Conservation (phyloP, 2,113 vertebrate genomes). For the Ageneiosus marmoratus region DNA sequence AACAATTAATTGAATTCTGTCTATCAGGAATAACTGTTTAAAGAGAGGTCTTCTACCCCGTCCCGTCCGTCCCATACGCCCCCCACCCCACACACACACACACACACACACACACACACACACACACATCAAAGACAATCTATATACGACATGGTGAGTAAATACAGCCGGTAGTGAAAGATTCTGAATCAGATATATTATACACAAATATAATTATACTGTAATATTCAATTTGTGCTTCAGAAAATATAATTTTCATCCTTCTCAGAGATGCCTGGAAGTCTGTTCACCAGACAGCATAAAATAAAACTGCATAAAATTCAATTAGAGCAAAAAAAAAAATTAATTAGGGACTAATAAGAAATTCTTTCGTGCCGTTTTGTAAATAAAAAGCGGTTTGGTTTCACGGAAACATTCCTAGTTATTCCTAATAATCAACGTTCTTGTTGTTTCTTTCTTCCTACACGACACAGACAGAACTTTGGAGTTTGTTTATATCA, state of each 20-base stretch:
- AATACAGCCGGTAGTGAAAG: not conserved
- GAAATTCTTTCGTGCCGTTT: not conserved
- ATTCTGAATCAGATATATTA: not conserved
- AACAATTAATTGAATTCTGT: conserved; percentile 73
- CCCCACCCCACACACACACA: too few relatives aligned
- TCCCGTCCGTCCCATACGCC: not conserved
- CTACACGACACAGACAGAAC: not conserved
- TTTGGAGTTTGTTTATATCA: too few relatives aligned
- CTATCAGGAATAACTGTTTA: conserved; percentile 67
- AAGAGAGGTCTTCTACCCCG: conserved; percentile 40
- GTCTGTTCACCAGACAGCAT: not conserved
- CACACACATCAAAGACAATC: not conserved
- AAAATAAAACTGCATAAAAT: too few relatives aligned
- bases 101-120: conserved; percentile 1
- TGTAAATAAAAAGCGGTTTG: too few relatives aligned
- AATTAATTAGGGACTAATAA: not conserved
- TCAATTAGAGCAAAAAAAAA: not conserved
- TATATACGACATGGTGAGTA: too few relatives aligned
- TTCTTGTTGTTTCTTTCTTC: too few relatives aligned
- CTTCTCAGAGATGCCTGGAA: not conserved
- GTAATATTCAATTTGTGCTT: not conserved
- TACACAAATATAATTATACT: not conserved
- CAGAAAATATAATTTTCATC: not conserved
- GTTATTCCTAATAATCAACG: too few relatives aligned
- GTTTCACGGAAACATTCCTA: too few relatives aligned